Evolutionary conservation across 30 jellyfish, hydroid and myxozoan species (phyloP), one percentile per base, ranked within the genome.

Genomic region (Aurelia aurita complex sp. Pacific): DNA sequence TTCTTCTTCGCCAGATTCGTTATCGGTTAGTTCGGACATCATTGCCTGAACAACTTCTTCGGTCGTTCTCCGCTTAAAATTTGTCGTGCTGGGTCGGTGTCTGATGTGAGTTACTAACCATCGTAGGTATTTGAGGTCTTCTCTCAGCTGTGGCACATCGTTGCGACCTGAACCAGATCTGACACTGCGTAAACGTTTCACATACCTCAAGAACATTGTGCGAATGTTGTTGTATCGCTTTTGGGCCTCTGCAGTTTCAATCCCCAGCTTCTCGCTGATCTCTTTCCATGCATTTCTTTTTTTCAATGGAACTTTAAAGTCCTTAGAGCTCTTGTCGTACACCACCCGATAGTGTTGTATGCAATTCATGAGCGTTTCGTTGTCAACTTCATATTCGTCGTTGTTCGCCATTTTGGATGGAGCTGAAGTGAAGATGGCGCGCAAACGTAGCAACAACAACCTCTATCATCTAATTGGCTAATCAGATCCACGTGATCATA

Each of bases 321-420:
- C 83, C 70, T 73, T 73, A 50, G 71, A 42, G 32, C 35, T 73
- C 70, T 73, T 73, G 70, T 73, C 86, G 40, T 76, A 76, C 4
- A 76, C 59, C 33, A 54, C 72, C 14, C 75, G 60, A 33, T 76
- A 76, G 17, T 76, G 19, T 23, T 61, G 57, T 6, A 76, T 76
- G 52, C 86, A 76, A 17, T 57, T 55, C 86, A 76, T 76, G 19
- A 76, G 64, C 33, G 23, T 40, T 57, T 74, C 84, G 43, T 53
- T 74, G 54, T 57, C 32, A 4, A 74, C 29, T 74, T 23, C 84
- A 23, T 16, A 33, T 16, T 67, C 23, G 1, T 67, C 77, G 67
- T 59, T 11, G 69, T 23, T 61, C 10, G 69, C 69, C 69, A 61
- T 61, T 61, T 61, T 61, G 69, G 54, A 43, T 43, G 54, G 54